Base-by-base conservation (phyloP, 2,888 invertebrate genomes). In the Chalcis sispes region DNA sequence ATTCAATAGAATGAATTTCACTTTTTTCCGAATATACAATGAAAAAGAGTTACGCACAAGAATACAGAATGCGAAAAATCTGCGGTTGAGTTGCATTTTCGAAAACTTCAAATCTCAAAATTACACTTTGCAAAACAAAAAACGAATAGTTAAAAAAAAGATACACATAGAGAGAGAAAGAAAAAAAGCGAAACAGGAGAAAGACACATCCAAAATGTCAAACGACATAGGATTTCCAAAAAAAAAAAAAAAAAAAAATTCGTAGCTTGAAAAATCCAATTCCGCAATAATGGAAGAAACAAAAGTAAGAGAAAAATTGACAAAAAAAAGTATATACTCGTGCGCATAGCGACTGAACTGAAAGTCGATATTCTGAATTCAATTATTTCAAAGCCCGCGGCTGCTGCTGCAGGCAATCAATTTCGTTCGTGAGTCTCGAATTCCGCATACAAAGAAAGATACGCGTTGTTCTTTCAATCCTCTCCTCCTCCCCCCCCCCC, bases 351-450 rank as follows among this genome's bases (percentile, higher is more conserved):
- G n/a, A n/a, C n/a, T n/a, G 10, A 36, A 20, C 61, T 40, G 56
- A 56, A 72, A 72, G 58, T 66, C 15, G 58, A 66, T n/a, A n/a
- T 58, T 52, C 73, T 32, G 13, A 27, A 74, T 74, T 67, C 67
- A 67, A 74, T 73, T 74, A 74, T 74, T 74, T 46, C 32, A 36
- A 18, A 59, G 29, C 40, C 23, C 42, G 29, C 8, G n/a, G n/a
- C n/a, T n/a, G n/a, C n/a, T n/a, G n/a, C n/a, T n/a, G 23, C 13
- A 65, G 50, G 65, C 65, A 72, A 58, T 42, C 40, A 25, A 56
- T 56, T 20, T 36, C 23, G 61, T 23, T 1, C 25, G 23, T 48
- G 18, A 27, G 27, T 25, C 25, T 50, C 40, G 27, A 36, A 50
- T 64, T 46, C 56, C 29, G n/a, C 46, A 20, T 52, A 25, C 29